These are phyloP conservation scores for Camponotus pennsylvanicus DNA, from an alignment of 1,140 invertebrate genomes.

Conservation along the genomic window DNA sequence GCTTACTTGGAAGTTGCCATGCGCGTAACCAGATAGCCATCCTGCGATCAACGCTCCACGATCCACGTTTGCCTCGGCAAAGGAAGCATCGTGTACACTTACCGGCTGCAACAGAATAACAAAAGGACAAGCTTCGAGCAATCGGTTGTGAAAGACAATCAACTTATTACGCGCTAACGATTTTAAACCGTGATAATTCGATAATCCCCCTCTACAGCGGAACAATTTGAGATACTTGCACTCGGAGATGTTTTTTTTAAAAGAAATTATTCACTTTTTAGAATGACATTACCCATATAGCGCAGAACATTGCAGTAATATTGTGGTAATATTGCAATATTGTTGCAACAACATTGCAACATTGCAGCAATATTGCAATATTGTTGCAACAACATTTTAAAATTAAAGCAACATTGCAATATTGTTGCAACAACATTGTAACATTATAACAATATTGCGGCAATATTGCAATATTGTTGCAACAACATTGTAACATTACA, in stretches of 20 bases:
- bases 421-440: no score
- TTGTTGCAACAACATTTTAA: no score
- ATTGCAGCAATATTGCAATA: no score
- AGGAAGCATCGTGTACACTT: constrained; percentile 69
- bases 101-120: constrained; percentile 82
- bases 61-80: constrained; percentile 20
- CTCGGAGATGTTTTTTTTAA: not conserved
- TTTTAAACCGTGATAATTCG: not conserved
- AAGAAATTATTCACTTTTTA: not conserved
- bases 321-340: no score
- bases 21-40: constrained; percentile 16
- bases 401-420: no score
- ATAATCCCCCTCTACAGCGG: not conserved
- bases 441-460: no score
- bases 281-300: not conserved
- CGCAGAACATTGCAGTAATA: no score
- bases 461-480: no score
- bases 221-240: not conserved
- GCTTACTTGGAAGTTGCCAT: constrained; percentile 61
- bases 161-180: not conserved
- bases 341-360: no score
- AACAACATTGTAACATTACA: no score
- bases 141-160: constrained; percentile 39
- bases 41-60: constrained; percentile 45
- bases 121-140: constrained; percentile 52